Evolutionary conservation across 2,113 vertebrate species (phyloP).

Genomic region (Thamnophis sirtalis): DNA sequence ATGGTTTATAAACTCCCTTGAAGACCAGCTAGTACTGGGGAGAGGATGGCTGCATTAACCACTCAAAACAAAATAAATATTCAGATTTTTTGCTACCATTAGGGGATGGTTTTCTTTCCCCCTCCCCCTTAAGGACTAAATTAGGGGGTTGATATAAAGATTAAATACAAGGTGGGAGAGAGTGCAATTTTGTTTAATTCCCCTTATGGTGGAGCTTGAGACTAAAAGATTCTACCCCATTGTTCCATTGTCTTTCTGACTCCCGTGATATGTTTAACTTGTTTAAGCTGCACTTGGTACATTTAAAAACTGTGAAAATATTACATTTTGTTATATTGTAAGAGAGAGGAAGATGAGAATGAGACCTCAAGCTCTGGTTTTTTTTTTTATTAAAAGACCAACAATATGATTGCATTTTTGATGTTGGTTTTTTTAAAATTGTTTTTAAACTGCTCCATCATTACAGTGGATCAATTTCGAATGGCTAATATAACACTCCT

Average conservation of each 20-base stretch:
- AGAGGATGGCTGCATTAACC: neutral
- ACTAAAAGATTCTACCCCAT: neutral
- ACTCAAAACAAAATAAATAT: neutral
- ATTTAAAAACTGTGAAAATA: neutral
- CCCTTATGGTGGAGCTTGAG: neutral
- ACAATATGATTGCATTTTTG: too few relatives aligned
- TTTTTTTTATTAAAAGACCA: too few relatives aligned
- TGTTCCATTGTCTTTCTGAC: neutral
- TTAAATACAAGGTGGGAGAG: neutral
- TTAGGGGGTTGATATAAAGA: neutral
- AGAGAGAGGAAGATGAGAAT: too few relatives aligned
- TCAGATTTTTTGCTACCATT: neutral
- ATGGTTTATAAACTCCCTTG: neutral
- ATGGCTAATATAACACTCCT: slow-evolving; percentile 56
- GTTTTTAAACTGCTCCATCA: too few relatives aligned
- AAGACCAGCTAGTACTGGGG: neutral
- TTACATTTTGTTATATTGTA: too few relatives aligned
- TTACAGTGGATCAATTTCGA: slow-evolving; percentile 22
- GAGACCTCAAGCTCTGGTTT: too few relatives aligned
- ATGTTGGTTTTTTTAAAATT: too few relatives aligned
- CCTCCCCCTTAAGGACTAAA: neutral
- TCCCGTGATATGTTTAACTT: neutral
- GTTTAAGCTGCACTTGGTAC: neutral
- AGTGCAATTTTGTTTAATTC: neutral
- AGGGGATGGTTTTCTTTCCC: neutral